Percentiles rank a stretch among this genome's conserved stretches.
Conservation (phyloP, 2,113 vertebrate species). For the Enhydra lutris region DNA sequence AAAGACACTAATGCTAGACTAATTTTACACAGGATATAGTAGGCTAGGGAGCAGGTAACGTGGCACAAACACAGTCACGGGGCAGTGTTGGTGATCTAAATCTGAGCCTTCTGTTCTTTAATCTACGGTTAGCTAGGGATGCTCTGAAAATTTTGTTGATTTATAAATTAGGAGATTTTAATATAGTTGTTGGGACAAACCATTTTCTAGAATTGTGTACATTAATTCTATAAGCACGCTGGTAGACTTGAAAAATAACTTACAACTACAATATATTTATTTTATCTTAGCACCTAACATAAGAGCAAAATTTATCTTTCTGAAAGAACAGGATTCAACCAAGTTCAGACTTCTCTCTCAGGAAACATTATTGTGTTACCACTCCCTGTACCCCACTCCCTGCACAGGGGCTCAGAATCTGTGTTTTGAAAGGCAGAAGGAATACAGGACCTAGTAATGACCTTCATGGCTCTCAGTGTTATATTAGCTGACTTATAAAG, state of each 20-base stretch:
- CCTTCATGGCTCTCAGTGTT: not conserved
- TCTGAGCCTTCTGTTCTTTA: not conserved
- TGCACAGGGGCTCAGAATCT: not conserved
- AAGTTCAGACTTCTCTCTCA: not conserved
- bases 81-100: accelerated
- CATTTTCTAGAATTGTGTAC: not conserved
- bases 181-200: not conserved
- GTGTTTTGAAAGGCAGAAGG: not conserved
- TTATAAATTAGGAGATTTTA: not conserved
- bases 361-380: not conserved
- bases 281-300: not conserved
- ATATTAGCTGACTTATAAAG: not conserved
- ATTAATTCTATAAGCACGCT: not conserved
- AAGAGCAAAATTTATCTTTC: not conserved
- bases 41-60: not conserved
- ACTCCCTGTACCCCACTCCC: no score
- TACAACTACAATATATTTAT: not conserved
- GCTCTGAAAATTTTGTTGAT: not conserved
- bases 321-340: not conserved
- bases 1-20: not conserved
- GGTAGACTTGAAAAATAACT: not conserved
- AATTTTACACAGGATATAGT: not conserved
- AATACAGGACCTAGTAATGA: not conserved
- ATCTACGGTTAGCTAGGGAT: not conserved
- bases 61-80: accelerated